These are phyloP conservation scores for Cavia porcellus DNA, from an alignment of 2,113 vertebrate genomes.

Conservation along the genomic window DNA sequence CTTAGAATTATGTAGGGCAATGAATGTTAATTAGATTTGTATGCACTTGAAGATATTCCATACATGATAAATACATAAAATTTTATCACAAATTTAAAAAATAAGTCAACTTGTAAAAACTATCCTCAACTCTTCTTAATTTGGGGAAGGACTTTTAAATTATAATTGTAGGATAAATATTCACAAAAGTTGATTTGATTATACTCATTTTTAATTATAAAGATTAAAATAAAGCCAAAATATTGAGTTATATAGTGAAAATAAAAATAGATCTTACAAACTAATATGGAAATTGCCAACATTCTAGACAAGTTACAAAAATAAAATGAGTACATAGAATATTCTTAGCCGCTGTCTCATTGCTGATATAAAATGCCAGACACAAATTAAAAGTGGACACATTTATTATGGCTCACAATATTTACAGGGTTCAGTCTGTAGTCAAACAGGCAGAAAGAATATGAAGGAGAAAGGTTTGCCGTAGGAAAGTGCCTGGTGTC, in stretches of 20 bases:
- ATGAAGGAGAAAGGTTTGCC: background rate
- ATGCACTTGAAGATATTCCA: background rate
- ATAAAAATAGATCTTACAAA: background rate
- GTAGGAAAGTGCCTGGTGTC: background rate
- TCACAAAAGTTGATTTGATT: background rate
- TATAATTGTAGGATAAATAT: background rate
- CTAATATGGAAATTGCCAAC: constrained; percentile 19
- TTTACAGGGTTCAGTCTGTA: background rate
- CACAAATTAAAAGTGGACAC: background rate
- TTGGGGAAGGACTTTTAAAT: constrained; percentile 28
- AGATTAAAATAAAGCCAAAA: background rate
- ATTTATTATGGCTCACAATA: background rate
- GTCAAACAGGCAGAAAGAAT: background rate
- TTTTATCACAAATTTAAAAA: background rate
- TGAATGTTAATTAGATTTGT: background rate
- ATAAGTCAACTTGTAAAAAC: background rate
- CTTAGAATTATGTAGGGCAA: background rate
- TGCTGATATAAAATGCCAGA: background rate
- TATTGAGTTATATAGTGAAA: constrained; percentile 6
- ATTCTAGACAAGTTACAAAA: background rate
- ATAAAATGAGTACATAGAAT: constrained; percentile 17
- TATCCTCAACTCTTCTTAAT: background rate
- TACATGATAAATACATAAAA: background rate
- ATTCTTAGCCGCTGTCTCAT: background rate
- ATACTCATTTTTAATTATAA: background rate